Base-by-base conservation (phyloP, 2,888 invertebrate species). In the Idaea biselata region DNA sequence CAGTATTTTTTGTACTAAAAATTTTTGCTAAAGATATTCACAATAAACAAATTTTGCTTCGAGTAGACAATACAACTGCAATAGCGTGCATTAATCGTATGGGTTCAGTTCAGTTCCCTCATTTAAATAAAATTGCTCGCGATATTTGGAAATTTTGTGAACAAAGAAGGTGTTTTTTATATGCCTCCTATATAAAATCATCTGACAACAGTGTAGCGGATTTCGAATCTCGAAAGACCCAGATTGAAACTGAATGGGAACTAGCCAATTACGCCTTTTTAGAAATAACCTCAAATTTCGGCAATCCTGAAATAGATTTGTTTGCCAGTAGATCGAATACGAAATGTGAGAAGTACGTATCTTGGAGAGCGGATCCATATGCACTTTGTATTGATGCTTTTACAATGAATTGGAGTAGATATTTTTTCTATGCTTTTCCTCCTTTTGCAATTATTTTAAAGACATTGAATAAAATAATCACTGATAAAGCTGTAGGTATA, bases 71-170 rank as follows among this genome's bases (percentile, higher is more conserved):
- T 32, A 16, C 60, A 1, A 60, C 60, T 16, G 60, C 60, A 18
- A 32, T 60, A 18, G 18, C 60, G 16, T 60, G 56, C 55, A 56
- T 60, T 3, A 60, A 60, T 55, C 16, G 56, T 6, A 60, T 60
- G 60, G 60, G 60, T 16, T 31, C 58, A 6, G 25, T 61, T 17
- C 61, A 58, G n/a, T 61, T n/a, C 11, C 58, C 61, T 2, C 58
- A 61, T 17, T 18, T 61, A 6, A 58, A 58, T 31, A 11, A 54
- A 1, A 17, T 32, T 25, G 16, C 54, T 6, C 53, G 17, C 17
- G 58, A 44, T 7, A 61, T 70, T 53, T 72, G 70, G 69, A 63
- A 69, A 56, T 69, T 67, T 68, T 70, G 70, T 58, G 68, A 71
- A 64, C 16, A 55, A 14, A 18, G 63, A 53, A 65, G 62, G 16